Evolutionary conservation across 2,797 vertebrate species (phyloP), one percentile per base, ranked within the genome.

Genomic region (Sebastes goodei): DNA sequence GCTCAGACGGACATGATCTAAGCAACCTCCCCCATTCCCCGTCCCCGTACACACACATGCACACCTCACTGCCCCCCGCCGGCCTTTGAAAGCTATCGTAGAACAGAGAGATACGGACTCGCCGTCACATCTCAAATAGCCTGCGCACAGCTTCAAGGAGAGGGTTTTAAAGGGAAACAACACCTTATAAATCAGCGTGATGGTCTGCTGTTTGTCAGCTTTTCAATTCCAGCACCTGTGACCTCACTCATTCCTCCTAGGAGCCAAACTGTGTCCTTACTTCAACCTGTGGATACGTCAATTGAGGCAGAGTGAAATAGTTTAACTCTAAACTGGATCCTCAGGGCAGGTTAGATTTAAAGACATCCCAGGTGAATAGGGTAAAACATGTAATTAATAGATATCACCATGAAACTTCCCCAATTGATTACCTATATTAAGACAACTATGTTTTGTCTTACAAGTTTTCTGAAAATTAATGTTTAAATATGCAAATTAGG

Each of bases 1-100:
- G 73, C 84, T 81, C 71, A 85, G 74, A 75, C 56, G 76, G 88
- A 92, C 80, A 15, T 81, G 89, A 90, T 91, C 81, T 86, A 66
- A 87, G 49, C 33, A 27, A 61, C 33, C 56, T 60, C 27, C 15
- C n/a, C 17, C 3, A 29, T 29, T 30, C 14, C 12, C 46, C 10
- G 8, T 57, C 42, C 66, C 29, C 23, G 17, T n/a, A 60, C 35
- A 70, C 56, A 74, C 65, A 72, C 11, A 53, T 14, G 15, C 61
- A 71, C 61, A 74, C 72, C 53, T 76, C 64, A n/a, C 66, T 63
- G 74, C 65, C 74, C 75, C 76, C 74, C 32, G 32, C 21, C 9
- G 30, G 86, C 83, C 82, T 83, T 79, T 80, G 61, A 86, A 82
- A 76, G 72, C 75, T 46, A 80, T 60, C 52, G 12, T 30, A 38